Evolutionary conservation across 2,797 vertebrate genomes (phyloP), one percentile per base, ranked within the genome.

Genomic region (Cynopterus sphinx): DNA sequence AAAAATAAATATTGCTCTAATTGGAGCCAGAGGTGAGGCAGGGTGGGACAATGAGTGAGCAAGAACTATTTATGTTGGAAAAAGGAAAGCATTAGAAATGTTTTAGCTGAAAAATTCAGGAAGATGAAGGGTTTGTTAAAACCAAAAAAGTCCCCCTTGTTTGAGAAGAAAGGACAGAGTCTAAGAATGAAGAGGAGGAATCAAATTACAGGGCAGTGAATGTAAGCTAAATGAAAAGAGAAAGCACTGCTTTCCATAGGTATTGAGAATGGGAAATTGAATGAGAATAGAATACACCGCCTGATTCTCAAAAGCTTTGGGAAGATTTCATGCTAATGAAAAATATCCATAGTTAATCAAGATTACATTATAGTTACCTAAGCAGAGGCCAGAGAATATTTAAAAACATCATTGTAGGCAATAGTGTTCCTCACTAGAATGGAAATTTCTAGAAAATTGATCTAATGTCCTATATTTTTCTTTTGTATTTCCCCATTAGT

Each of bases 1-100:
- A 92, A 96, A 98, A 97, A 96, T 96, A 97, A 97, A 98, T 97
- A 96, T 96, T 96, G 93, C 94, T 98, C 70, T 97, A 97, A 97
- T 97, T 98, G 96, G 97, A 97, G 96, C 96, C 96, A 97, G 97
- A 97, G 97, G 96, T 97, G 97, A 98, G 94, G 71, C 81, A 93
- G 84, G 88, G 86, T 92, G 84, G 96, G 96, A 97, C 96, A 97
- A 97, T 95, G 92, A 96, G 65, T 28, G 81, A 94, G 51, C 85
- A 91, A 81, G 90, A 84, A 95, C 88, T 96, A 95, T 96, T 96
- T 97, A 94, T 97, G 92, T 97, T 96, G 96, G 97, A 95, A 91
- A 96, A 96, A 88, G 74, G 87, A 88, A 97, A 90, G 79, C 26
- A 36, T 96, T 96, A 93, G 89, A 96, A 96, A 89, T 0, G 71